phyloP scores from a whole-genome alignment of 2,113 vertebrate genomes.

The Aegotheles bennettii region DNA sequence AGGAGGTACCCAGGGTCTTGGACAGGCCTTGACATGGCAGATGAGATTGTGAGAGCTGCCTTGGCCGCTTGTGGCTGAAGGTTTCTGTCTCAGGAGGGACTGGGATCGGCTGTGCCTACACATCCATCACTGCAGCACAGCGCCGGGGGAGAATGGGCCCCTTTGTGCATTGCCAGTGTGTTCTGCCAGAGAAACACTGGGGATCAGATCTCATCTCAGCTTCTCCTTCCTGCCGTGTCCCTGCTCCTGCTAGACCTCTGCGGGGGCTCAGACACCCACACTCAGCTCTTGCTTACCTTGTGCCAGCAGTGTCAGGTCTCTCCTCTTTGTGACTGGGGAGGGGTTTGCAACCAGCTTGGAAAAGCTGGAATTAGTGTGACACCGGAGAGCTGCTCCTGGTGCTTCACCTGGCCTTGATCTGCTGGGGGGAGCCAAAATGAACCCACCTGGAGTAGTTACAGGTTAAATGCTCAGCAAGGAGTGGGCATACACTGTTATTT shows the following conservation, averaged over 20 bases:
- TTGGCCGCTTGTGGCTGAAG: not conserved
- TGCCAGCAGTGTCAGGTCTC: not conserved
- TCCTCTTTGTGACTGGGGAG: not conserved
- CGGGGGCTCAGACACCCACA: not conserved
- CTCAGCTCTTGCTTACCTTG: not conserved
- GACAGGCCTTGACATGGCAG: not conserved
- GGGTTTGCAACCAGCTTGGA: not conserved
- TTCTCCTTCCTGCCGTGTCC: not conserved
- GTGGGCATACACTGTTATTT: not conserved
- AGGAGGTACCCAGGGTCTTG: not conserved
- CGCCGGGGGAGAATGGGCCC: not conserved
- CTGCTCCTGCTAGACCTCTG: not conserved
- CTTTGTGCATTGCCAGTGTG: not conserved
- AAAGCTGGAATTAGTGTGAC: not conserved
- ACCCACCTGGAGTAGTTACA: not conserved
- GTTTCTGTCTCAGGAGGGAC: not conserved
- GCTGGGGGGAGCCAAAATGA: not conserved
- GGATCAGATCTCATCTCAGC: constrained; percentile 3
- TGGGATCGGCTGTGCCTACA: not conserved
- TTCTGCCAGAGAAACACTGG: not conserved
- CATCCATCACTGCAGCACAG: not conserved
- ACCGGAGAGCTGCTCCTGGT: not conserved
- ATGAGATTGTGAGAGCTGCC: not conserved
- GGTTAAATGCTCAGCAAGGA: not conserved
- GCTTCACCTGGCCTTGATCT: not conserved